Base-by-base conservation (phyloP, 2,888 invertebrate species). In the Platypus cylindrus region DNA sequence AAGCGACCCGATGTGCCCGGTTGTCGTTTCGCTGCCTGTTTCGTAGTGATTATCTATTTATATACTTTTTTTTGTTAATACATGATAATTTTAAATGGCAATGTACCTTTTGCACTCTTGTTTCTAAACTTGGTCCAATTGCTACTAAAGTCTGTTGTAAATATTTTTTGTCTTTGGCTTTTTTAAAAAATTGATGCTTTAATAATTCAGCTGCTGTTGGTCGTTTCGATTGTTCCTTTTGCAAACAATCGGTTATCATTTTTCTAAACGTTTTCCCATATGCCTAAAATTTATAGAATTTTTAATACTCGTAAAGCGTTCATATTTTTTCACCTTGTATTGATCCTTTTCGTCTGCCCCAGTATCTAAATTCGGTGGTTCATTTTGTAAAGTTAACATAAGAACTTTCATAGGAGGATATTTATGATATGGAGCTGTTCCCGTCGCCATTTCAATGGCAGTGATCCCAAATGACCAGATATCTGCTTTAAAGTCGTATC, bases 331-430 rank as follows among this genome's bases (percentile, higher is more conserved):
- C 51, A 59, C 60, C 50, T 97, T 95, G 60, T 94, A 98, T 62
- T 97, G 97, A 57, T 97, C 95, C 60, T 91, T 94, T 51, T 93
- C 90, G 48, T 94, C 93, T 1, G 93, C 85, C 56, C 75, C 80
- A 32, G 95, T 91, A 54, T 98, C 98, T 49, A 99, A 67, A 26
- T 82, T 84, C 1, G 98, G 98, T 8, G 98, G 95, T 53, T 97
- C 97, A 55, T 98, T 97, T 64, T 97, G 94, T 39, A 98, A 66
- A 0, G 97, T 98, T 45, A 98, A 65, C 94, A 98, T 95, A 36
- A 98, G 68, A 32, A 98, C 89, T 67, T 98, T 98, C 95, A 98
- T 95, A 1, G 98, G 94, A 18, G 98, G 94, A 60, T 89, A 97
- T 61, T 93, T 95, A 60, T 97, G 95, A 60, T 98, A 98, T 0